Evolutionary conservation across 2,888 invertebrate species (phyloP), one percentile per base, ranked within the genome.

Genomic region (Caenorhabditis afra): DNA sequence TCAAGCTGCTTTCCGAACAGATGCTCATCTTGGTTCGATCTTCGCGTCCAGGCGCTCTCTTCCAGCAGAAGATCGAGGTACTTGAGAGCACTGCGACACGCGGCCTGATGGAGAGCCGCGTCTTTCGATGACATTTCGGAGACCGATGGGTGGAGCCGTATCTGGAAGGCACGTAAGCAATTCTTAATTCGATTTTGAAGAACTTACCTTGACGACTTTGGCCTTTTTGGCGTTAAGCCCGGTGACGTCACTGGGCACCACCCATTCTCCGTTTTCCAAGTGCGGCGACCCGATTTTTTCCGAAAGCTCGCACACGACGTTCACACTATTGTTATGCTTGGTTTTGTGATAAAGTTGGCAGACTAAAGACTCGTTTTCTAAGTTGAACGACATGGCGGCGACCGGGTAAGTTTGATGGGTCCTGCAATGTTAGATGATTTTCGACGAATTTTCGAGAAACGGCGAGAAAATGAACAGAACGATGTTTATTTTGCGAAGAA

Each of bases 321-420:
- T 73, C 57, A 79, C 41, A 57, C 22, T 68, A 58, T 64, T 73
- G 64, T 79, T 79, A 55, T 67, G 73, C 53, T 79, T 73, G 16
- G 45, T 68, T 58, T 62, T 79, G 49, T 79, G 65, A 52, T 66
- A 62, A 57, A 79, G 61, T 50, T 79, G 73, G 52, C 71, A 67
- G 52, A 73, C 65, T 79, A 68, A 45, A 20, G 79, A 66, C 52
- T 73, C 67, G 49, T 79, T 67, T 50, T 73, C 67, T 79, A 79
- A 73, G 50, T 73, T 79, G 73, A 79, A 79, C 67, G 71, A 78
- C 78, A 78, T 78, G 78, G 71, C 71, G 66, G 71, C 52, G 55
- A 59, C 29, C 49, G 55, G 64, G 22, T 71, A 64, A 70, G 77
- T 77, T 77, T 77, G 77, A 77, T 65, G 62, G 59, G 67, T 65